Evolutionary conservation across 37 sponge, comb jelly and placozoan species (phyloP), one percentile per base, ranked within the genome.

Genomic region (Dysidea cf. avara): DNA sequence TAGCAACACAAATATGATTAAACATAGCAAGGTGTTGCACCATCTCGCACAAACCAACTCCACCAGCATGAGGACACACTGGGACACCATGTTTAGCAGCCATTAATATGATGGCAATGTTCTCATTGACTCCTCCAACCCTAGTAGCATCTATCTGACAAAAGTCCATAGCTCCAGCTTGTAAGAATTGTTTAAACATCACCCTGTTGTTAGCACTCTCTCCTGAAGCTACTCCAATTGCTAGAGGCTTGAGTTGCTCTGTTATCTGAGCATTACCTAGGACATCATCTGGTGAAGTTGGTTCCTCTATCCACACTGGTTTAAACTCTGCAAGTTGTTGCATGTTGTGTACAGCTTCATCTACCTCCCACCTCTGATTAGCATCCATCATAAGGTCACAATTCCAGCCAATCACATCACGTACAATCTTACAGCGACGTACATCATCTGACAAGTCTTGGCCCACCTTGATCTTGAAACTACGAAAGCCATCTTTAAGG

Each of bases 121-220:
- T 66, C 50, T 95, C 96, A 56, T 87, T 81, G 54, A 95, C 86
- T 2, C 96, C 96, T 21, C 91, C 96, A 4, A 90, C 14, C 0
- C 96, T 50, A 52, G 83, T 82, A 65, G 79, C 78, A 61, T 95
- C 96, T 56, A 95, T 84, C 80, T 95, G 96, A 63, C 96, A 95
- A 71, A 72, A 90, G 63, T 95, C 87, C 80, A 95, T 80, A 1
- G 91, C 91, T 20, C 78, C 81, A 2, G 80, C 66, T 37, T 90
- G 43, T 34, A 95, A 59, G 55, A 95, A 95, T 75, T 95, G 96
- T 73, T 95, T 95, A 80, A 95, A 95, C 72, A 95, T 81, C 39
- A 95, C 96, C 1, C 88, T 33, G 55, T 95, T 95, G 22, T 86
- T 85, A 58, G 85, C 83, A 46, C 56, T 50, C 39, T 95, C 96